phyloP scores from a whole-genome alignment of 2,113 vertebrate genomes.

The Erpornis zantholeuca region DNA sequence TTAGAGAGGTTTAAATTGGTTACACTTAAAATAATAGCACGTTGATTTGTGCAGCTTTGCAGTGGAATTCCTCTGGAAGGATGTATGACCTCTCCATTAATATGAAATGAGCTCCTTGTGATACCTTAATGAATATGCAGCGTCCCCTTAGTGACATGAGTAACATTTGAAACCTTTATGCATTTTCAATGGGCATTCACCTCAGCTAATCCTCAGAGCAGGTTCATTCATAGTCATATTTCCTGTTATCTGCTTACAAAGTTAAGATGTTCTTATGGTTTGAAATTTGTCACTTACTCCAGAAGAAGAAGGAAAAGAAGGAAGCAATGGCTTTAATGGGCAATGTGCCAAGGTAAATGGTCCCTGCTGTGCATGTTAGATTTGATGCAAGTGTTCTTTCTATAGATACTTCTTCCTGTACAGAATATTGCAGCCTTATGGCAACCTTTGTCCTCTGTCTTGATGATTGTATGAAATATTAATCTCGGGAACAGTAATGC shows the following conservation, averaged over 20 bases:
- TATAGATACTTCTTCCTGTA: constrained; percentile 41
- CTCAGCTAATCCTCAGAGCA: constrained; percentile 56
- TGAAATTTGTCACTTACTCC: constrained; percentile 50
- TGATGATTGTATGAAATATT: constrained; percentile 53
- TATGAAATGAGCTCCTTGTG: constrained; percentile 63
- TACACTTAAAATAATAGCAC: constrained; percentile 41
- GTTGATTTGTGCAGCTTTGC: constrained; percentile 24
- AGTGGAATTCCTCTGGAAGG: constrained; percentile 57
- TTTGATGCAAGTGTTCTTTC: constrained; percentile 35
- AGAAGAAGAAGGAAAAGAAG: constrained; percentile 28
- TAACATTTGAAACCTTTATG: constrained; percentile 63
- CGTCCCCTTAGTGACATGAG: constrained; percentile 54
- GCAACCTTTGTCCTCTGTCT: constrained; percentile 42
- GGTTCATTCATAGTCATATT: constrained; percentile 57
- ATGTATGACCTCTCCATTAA: constrained; percentile 62
- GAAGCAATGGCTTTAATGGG: constrained; percentile 3
- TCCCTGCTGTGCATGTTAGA: neutral
- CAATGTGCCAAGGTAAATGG: constrained; percentile 33
- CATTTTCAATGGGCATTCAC: constrained; percentile 61
- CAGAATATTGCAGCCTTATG: constrained; percentile 56
- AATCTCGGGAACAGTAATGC: constrained; percentile 5
- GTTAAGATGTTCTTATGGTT: constrained; percentile 45
- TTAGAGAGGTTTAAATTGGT: constrained; percentile 10
- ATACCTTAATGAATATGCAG: constrained; percentile 70
- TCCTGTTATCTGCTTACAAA: constrained; percentile 62